Evolutionary conservation across 2,113 vertebrate genomes (phyloP), one percentile per base, ranked within the genome.

Genomic region (Seriola rivoliana): DNA sequence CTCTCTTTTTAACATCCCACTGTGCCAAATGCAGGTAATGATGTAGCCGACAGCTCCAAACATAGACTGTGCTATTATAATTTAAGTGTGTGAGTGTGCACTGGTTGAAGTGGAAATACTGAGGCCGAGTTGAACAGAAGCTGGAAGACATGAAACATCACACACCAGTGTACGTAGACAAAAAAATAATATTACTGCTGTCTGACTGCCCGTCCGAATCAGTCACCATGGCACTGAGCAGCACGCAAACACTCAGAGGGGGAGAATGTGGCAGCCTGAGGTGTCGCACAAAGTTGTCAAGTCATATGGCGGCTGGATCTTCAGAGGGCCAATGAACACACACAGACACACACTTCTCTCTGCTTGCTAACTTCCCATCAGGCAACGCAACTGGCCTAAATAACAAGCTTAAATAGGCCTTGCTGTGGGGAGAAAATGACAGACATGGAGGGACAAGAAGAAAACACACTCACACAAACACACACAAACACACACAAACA

Each of bases 231-330:
- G 1, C 62, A 9, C 50, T 40, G 25, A 34, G 44, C 52, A 25
- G 59, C 59, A 69, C 17, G 13, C 40, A 8, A 16, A 77, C 44
- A 32, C 63, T 17, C 29, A 55, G n/a, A 34, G 42, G 66, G 54
- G 59, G 73, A 59, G 65, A 75, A 78, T 78, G n/a, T 52, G 14
- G 38, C 80, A 62, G 46, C 66, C 9, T 3, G 68, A 73, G 77
- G 88, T 69, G 86, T 85, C 67, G 2, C 77, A 78, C 57, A 58
- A 78, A 54, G 74, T 0, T 84, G 68, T 84, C 63, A 69, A 63
- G 54, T 62, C 44, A 42, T 55, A 13, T 54, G 38, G 50, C 8
- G 25, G 11, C 42, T 13, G 40, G 13, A 32, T 69, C 23, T 66
- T 23, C 7, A 72, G 59, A n/a, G 40, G 34, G 19, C 10, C 62